Evolutionary conservation across 2,888 invertebrate species (phyloP).

Genomic region (Syritta pipiens): DNA sequence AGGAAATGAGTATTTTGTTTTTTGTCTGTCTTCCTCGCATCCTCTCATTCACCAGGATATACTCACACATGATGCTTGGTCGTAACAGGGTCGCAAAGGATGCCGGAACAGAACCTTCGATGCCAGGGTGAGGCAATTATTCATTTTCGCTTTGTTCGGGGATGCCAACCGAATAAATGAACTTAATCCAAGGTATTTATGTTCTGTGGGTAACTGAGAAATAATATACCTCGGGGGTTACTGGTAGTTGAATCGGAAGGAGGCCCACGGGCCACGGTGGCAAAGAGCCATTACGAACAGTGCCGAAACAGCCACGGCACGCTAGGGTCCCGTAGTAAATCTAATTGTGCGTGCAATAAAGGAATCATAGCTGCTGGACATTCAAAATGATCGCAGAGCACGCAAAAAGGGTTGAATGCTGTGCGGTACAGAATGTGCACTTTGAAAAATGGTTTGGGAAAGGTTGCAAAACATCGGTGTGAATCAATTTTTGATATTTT

Average conservation of each 20-base stretch:
- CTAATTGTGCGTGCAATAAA: conserved; percentile 70
- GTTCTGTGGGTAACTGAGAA: conserved; percentile 66
- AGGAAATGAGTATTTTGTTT: no score
- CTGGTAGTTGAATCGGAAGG: conserved; percentile 38
- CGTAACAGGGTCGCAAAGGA: conserved; percentile 45
- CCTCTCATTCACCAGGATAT: conserved; percentile 9
- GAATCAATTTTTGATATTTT: no score
- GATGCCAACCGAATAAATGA: conserved; percentile 66
- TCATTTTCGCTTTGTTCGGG: conserved; percentile 66
- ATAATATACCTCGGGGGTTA: conserved; percentile 59
- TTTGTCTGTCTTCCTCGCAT: no score
- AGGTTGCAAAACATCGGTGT: no score
- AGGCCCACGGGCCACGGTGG: no score
- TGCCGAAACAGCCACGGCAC: conserved; percentile 37
- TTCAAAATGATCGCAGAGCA: conserved; percentile 63
- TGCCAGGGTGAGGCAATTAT: conserved; percentile 66
- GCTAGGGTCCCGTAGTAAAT: conserved; percentile 47
- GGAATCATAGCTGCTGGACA: conserved; percentile 67
- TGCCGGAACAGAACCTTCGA: conserved; percentile 42
- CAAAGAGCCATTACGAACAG: conserved; percentile 1
- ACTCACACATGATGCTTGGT: conserved; percentile 42
- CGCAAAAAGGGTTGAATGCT: conserved; percentile 65
- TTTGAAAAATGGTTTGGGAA: neutral
- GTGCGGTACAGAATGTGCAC: conserved; percentile 14
- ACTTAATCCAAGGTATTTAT: conserved; percentile 69